Evolutionary conservation across 2,113 vertebrate genomes (phyloP).

Genomic region (Eolophus roseicapilla): DNA sequence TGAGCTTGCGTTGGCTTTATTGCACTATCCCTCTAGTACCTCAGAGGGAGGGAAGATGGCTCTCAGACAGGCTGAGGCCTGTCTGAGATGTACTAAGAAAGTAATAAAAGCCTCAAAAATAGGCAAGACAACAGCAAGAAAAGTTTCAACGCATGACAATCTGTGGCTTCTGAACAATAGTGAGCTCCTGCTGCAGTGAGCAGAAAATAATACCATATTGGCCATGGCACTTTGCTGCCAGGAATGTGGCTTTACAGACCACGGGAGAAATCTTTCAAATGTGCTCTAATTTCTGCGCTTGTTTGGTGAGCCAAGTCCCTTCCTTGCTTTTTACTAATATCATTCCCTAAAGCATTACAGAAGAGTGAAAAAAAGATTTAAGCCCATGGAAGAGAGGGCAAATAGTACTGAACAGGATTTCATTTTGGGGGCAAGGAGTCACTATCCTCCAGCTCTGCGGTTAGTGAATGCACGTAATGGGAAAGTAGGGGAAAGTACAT

Average conservation of each 20-base stretch:
- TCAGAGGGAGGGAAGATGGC: background rate
- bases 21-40: accelerated
- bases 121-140: background rate
- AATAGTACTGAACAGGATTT: background rate
- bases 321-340: background rate
- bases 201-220: background rate
- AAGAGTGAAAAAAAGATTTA: background rate
- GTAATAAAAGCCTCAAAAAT: background rate
- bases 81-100: background rate
- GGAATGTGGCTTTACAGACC: background rate
- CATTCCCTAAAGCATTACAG: background rate
- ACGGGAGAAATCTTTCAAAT: background rate
- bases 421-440: background rate
- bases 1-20: background rate
- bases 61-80: background rate
- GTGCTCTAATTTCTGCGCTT: background rate
- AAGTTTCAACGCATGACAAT: background rate
- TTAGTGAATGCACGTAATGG: background rate
- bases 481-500: background rate
- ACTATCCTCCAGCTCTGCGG: background rate
- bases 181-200: background rate
- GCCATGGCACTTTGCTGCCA: background rate
- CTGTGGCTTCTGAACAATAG: background rate
- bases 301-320: background rate
- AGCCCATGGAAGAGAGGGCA: background rate